phyloP scores from a whole-genome alignment of 2,113 vertebrate genomes.

The Aegithalos caudatus region DNA sequence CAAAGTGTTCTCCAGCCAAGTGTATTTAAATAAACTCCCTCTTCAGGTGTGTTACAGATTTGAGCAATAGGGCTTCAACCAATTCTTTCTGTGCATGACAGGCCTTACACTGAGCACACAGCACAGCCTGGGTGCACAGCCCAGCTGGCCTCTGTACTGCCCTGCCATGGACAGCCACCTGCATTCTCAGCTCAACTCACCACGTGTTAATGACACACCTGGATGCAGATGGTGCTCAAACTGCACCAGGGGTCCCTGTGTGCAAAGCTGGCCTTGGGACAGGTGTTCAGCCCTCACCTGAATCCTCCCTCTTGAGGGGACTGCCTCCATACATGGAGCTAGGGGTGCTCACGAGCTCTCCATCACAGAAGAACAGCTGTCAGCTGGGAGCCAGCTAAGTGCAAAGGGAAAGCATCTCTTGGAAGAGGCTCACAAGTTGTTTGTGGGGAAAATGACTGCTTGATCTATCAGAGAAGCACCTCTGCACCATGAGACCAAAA shows the following conservation, averaged over 20 bases:
- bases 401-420: not conserved
- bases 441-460: not conserved
- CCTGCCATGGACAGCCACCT: accelerated
- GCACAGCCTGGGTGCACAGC: not conserved
- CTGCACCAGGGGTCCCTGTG: not conserved
- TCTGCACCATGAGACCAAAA: accelerated
- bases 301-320: not conserved
- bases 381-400: not conserved
- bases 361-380: not conserved
- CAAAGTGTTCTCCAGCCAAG: not conserved
- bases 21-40: not conserved
- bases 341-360: not conserved
- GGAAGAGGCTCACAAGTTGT: not conserved
- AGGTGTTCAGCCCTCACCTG: accelerated
- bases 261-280: not conserved
- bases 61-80: not conserved
- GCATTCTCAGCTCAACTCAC: not conserved
- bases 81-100: not conserved
- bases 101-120: not conserved
- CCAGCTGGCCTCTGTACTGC: not conserved
- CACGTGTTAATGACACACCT: not conserved
- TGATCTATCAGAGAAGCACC: not conserved
- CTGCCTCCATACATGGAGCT: not conserved
- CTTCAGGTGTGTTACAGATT: not conserved
- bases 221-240: not conserved